phyloP scores from a whole-genome alignment of 2,797 vertebrate genomes.

The Cichlasoma orientale region DNA sequence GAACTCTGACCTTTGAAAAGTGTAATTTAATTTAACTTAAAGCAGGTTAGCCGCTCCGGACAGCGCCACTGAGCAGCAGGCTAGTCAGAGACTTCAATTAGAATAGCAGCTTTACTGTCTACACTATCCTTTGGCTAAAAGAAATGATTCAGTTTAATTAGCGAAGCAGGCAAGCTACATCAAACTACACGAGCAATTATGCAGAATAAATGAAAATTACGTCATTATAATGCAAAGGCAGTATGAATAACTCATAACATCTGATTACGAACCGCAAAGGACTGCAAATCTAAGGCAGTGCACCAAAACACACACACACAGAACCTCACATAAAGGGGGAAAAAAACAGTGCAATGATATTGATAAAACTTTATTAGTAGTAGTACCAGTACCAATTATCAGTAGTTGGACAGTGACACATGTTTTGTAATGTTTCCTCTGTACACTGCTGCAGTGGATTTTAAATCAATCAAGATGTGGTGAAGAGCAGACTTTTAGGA shows the following conservation, averaged over 20 bases:
- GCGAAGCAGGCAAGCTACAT: neutral
- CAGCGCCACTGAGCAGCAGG: too few species aligned
- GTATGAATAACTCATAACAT: neutral
- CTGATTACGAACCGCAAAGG: neutral
- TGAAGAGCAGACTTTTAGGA: neutral
- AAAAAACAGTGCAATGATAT: neutral
- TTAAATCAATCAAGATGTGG: neutral
- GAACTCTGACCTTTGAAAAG: neutral
- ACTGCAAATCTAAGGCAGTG: neutral
- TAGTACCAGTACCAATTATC: neutral
- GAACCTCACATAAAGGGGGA: neutral
- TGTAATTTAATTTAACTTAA: neutral
- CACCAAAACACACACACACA: neutral
- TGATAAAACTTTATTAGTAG: neutral
- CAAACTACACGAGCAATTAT: neutral
- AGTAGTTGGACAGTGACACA: neutral
- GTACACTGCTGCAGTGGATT: neutral
- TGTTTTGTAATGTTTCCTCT: too few species aligned
- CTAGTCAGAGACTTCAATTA: neutral
- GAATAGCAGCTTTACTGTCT: neutral
- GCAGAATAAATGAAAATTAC: neutral
- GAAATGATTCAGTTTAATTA: neutral
- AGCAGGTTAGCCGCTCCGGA: neutral
- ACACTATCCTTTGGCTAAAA: neutral
- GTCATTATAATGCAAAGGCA: neutral